Evolutionary conservation across 2,888 invertebrate species (phyloP), one percentile per base, ranked within the genome.

Genomic region (Heliconius ethilla): DNA sequence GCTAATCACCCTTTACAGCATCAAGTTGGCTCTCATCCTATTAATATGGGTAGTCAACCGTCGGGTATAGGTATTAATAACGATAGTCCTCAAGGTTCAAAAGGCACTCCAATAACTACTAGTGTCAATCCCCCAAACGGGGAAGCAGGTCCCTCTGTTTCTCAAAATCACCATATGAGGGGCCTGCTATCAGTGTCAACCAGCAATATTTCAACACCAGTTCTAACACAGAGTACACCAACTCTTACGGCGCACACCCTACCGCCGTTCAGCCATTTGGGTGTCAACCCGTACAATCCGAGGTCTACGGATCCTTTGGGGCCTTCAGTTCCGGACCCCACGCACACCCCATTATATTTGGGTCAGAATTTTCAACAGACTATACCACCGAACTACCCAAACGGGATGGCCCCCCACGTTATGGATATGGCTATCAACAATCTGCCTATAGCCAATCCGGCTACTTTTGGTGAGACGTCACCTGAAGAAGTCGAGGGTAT

Each of bases 81-180:
- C 82, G 94, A 94, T 83, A 91, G 87, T 86, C 92, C 92, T 84
- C 93, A 92, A 83, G 89, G 87, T 75, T 87, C 92, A 80, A 94
- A 93, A 87, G 87, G 89, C 84, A 87, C 88, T 82, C 81, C 91
- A 88, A 91, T 94, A 85, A 87, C 94, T 91, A 95, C 92, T 94
- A 86, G 95, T 93, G 91, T 96, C 95, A 97, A 97, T 97, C 97
- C 97, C 97, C 97, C 97, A 97, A 98, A 98, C 97, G 97, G 97
- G 97, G 97, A 97, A 96, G 97, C 97, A 97, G 97, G 97, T 97
- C 97, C 97, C 97, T 97, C 97, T 96, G 97, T 96, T 96, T 96
- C 96, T 95, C 96, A 96, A 96, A 97, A 96, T 95, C 95, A 96
- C 95, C 96, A 95, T 95, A 95, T 97, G 97, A 97, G 97, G 97